Percentiles rank a stretch among this genome's conserved stretches.
Evolutionary conservation across 2,113 vertebrate species (phyloP).

Genomic region (Ivindomyrus marchei): DNA sequence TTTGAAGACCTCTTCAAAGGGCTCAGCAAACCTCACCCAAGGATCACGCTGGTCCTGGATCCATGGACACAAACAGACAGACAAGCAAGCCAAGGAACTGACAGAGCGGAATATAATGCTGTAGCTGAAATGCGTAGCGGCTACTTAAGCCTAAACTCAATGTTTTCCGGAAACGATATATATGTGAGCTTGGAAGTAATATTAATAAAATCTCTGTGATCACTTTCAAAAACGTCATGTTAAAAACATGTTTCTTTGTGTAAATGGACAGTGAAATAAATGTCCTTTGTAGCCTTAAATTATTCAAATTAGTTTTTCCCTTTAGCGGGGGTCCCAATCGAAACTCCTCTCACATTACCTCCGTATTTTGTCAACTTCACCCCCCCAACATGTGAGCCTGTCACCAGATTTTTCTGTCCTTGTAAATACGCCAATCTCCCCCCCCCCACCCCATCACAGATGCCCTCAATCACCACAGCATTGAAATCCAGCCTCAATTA

Average conservation of each 20-base stretch:
- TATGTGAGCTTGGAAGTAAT: neutral
- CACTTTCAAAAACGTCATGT: neutral
- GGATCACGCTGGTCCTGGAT: neutral
- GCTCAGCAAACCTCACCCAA: neutral
- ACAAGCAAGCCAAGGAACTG: neutral
- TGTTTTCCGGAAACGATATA: neutral
- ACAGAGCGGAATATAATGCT: neutral
- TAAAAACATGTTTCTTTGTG: neutral
- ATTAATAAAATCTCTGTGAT: neutral
- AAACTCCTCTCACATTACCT: slow-evolving; percentile 52
- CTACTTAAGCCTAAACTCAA: neutral
- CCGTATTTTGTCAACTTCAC: slow-evolving; percentile 55
- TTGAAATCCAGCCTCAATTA: slow-evolving; percentile 37
- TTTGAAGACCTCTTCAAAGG: slow-evolving; percentile 1
- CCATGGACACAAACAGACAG: neutral
- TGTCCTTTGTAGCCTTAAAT: neutral
- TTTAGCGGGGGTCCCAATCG: neutral
- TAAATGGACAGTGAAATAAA: neutral
- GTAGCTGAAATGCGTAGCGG: neutral
- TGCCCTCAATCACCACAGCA: slow-evolving; percentile 26
- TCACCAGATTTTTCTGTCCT: slow-evolving; percentile 51
- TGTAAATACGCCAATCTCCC: slow-evolving; percentile 43
- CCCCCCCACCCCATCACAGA: slow-evolving; percentile 31
- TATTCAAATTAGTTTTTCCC: neutral
- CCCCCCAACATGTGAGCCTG: slow-evolving; percentile 49